A percentile compares a stretch with the other conserved stretches of the same genome.
Conservation (phyloP, 92 coral and sea anemone species). For the Phymanthus crucifer region DNA sequence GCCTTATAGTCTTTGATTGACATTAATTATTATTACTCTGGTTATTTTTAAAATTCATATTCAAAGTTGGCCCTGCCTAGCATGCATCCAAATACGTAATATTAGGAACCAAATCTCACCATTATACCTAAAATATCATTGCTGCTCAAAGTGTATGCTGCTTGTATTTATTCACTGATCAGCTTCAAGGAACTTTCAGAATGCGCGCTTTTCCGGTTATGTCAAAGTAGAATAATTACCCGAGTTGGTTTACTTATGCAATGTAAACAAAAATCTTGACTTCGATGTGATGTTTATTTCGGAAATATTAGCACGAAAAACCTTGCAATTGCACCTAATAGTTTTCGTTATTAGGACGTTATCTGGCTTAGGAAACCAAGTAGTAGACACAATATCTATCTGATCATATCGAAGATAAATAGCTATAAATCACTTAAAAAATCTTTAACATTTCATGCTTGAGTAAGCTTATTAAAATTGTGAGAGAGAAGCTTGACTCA, state of each 20-base stretch:
- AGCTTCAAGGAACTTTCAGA: neutral
- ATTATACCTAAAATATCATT: neutral
- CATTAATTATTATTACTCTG: neutral
- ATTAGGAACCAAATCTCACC: too few species aligned
- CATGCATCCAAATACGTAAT: too few species aligned
- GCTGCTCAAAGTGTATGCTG: neutral
- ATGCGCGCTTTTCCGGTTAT: neutral
- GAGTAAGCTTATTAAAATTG: constrained; percentile 9
- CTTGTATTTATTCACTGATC: neutral
- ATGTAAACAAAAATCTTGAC: neutral
- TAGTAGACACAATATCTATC: constrained; percentile 3
- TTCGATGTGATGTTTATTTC: constrained; percentile 2
- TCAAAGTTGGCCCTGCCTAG: neutral
- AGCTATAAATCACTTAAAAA: constrained; percentile 7
- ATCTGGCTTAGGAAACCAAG: neutral
- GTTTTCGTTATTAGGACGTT: constrained; percentile 11
- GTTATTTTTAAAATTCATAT: neutral
- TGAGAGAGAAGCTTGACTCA: constrained; percentile 47
- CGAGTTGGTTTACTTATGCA: constrained; percentile 1
- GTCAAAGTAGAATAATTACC: neutral
- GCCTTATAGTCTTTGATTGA: neutral
- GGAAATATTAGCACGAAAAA: constrained; percentile 3
- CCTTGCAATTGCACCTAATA: neutral
- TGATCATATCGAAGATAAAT: neutral
- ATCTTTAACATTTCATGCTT: neutral